Conservation (phyloP, 2,888 invertebrate genomes). For the Sthenelais limicola region DNA sequence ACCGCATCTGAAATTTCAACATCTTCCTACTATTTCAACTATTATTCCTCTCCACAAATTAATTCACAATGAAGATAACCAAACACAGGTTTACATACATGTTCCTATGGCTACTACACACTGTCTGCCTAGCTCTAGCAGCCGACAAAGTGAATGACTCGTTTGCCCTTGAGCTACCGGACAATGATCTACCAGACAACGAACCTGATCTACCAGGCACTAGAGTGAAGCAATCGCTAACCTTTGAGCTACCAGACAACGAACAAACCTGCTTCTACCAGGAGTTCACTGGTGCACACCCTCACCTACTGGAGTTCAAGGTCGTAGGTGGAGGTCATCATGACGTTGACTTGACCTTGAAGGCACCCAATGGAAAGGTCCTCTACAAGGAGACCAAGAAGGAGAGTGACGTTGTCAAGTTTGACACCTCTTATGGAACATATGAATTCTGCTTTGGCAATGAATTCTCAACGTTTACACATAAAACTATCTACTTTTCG, state of each 20-base stretch:
- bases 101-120: too few relatives aligned
- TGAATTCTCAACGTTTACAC: constrained; percentile 65
- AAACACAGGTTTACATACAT: too few relatives aligned
- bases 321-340: constrained; percentile 66
- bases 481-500: constrained; percentile 65
- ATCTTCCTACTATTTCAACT: too few relatives aligned
- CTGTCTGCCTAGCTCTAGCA: too few relatives aligned
- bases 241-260: constrained; percentile 64
- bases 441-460: constrained; percentile 64
- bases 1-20: too few relatives aligned
- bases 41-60: too few relatives aligned
- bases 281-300: constrained; percentile 56
- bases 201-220: too few relatives aligned
- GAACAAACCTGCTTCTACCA: constrained; percentile 64
- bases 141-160: too few relatives aligned
- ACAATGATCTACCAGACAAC: too few relatives aligned
- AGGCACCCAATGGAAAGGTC: constrained; percentile 64
- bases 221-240: too few relatives aligned
- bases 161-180: too few relatives aligned
- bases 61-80: too few relatives aligned
- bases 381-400: constrained; percentile 60
- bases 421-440: constrained; percentile 64
- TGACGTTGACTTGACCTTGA: constrained; percentile 64
- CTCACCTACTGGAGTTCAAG: constrained; percentile 61
- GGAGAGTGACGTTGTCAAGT: constrained; percentile 52